Evolutionary conservation across 2,113 vertebrate genomes (phyloP).

Genomic region (Porphyrio hochstetteri): DNA sequence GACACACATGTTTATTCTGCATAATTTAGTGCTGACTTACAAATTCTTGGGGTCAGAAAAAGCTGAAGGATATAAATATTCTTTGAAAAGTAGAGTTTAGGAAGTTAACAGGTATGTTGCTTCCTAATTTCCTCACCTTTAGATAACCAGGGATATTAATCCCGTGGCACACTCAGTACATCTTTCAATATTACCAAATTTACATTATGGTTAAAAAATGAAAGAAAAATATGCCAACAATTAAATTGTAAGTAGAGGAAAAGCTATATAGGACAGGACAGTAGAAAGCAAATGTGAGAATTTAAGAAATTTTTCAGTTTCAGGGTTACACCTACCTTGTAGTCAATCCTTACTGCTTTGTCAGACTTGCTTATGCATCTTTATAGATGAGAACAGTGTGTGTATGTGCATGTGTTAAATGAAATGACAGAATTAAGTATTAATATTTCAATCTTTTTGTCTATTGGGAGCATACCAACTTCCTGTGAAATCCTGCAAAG

Average conservation of each 20-base stretch:
- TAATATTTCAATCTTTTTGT: background rate
- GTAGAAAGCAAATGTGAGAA: background rate
- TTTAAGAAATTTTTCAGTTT: background rate
- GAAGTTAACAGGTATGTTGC: background rate
- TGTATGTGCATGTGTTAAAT: background rate
- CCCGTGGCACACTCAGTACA: background rate
- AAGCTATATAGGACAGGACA: background rate
- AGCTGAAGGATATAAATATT: background rate
- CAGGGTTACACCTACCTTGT: background rate
- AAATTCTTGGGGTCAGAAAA: background rate
- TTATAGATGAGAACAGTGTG: background rate
- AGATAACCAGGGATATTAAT: background rate
- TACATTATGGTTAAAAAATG: background rate
- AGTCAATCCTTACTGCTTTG: background rate
- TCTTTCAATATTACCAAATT: background rate
- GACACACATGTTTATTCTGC: background rate
- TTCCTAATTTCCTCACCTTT: background rate
- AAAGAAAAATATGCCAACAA: background rate
- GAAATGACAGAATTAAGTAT: background rate
- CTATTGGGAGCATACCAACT: background rate
- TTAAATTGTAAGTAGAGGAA: background rate
- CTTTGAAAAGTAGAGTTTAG: background rate
- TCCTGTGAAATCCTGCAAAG: conserved; percentile 12
- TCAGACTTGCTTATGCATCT: background rate
- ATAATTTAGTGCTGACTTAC: background rate